Percentiles rank a stretch among this genome's conserved stretches.
These are phyloP conservation scores for Bubo blakistoni DNA, from an alignment of 2,113 vertebrate species.

Conservation along the genomic window DNA sequence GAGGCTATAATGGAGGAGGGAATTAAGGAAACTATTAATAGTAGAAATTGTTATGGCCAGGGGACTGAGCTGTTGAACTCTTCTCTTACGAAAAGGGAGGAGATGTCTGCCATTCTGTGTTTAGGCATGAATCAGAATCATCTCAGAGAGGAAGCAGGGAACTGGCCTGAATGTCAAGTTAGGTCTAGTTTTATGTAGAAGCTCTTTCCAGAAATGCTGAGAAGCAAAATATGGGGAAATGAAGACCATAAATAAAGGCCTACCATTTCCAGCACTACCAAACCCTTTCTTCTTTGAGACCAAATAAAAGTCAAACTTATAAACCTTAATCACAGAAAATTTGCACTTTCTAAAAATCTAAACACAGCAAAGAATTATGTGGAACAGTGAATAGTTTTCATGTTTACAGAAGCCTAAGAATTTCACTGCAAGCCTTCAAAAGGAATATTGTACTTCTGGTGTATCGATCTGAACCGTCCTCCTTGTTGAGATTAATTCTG, in stretches of 20 bases:
- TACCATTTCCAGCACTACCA: constrained; percentile 1
- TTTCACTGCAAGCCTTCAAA: constrained; percentile 46
- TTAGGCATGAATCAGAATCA: neutral
- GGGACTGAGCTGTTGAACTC: neutral
- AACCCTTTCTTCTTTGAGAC: constrained; percentile 47
- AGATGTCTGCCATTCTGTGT: neutral
- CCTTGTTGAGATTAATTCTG: neutral
- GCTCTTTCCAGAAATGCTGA: neutral
- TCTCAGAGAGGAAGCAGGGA: constrained; percentile 23
- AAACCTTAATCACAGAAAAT: constrained; percentile 27
- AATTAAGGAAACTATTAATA: neutral
- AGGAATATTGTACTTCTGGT: constrained; percentile 13
- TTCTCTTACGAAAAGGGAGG: neutral
- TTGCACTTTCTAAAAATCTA: constrained; percentile 49
- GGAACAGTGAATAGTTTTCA: constrained; percentile 30
- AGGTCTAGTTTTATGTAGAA: neutral
- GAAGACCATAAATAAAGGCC: neutral
- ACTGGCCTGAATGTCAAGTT: neutral
- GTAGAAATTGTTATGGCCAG: neutral
- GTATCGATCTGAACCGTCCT: constrained; percentile 27
- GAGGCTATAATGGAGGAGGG: neutral
- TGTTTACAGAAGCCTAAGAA: constrained; percentile 52
- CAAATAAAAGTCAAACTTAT: constrained; percentile 37
- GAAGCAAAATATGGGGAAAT: neutral
- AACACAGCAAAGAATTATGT: neutral